Base-by-base conservation (phyloP, 2,888 invertebrate species). In the Agonopterix alstromeriana region DNA sequence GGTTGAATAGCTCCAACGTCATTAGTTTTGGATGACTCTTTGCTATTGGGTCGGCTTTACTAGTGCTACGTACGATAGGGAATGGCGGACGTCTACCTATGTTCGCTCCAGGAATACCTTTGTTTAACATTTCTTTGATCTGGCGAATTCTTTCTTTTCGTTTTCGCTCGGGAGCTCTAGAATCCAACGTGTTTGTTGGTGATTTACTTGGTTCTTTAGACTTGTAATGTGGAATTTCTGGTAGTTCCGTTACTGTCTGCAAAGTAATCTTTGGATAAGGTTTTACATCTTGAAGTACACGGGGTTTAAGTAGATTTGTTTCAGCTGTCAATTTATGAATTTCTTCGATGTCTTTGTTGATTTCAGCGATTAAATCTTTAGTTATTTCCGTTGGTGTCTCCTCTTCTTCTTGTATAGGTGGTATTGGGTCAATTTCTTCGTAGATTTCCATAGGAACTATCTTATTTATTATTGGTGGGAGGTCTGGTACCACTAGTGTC, bases 1-100 rank as follows among this genome's bases (percentile, higher is more conserved):
- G 97, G 81, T 97, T 97, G 68, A 96, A 97, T 3, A 97, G 85
- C 68, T 97, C 97, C 49, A 96, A 77, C 1, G 95, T 93, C 67
- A 96, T 89, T 10, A 96, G 81, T 55, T 94, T 93, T 0, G 95
- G 95, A 49, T 94, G 85, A 43, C 92, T 91, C 61, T 93, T 92
- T 0, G 91, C 92, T 14, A 92, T 89, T 0, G 91, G 88, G 54
- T 93, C 92, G 3, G 90, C 69, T 76, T 91, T 91, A 58, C 88
- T 86, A 42, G 89, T 82, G 27, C 27, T 27, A 45, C 95, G 87
- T 0, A 96, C 94, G 57, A 96, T 90, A 0, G 95, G 95, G 91
- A 69, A 92, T 75, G 62, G 91, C 70, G 86, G 82, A 43, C 90
- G 77, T 59, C 90, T 83, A 44, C 70, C 74, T 36, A 77, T 58